Evolutionary conservation across 2,113 vertebrate genomes (phyloP), one percentile per base, ranked within the genome.

Genomic region (Rhea pennata): DNA sequence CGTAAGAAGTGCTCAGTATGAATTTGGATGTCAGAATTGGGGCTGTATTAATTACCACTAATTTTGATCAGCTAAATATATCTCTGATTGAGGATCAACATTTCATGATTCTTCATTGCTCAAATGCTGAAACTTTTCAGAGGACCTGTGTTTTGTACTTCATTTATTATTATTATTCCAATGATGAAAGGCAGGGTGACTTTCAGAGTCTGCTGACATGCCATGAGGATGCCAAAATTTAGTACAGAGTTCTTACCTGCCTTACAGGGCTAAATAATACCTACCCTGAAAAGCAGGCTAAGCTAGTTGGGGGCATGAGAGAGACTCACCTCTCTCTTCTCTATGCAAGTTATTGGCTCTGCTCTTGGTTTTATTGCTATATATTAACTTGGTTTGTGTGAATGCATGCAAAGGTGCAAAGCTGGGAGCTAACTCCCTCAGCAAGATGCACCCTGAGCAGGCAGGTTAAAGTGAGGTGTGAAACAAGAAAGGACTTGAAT

Each of bases 351-450:
- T 70, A 1, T 31, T 77, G 15, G 12, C 10, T 90, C 71, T 74
- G 24, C 10, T 51, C 0, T 46, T 50, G 51, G 5, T 27, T 93
- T 87, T 77, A 4, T 59, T 64, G 67, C 22, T 50, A 19, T 27
- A 81, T 51, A 15, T 2, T 65, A 15, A 7, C 59, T 89, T 88
- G n/a, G 2, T 64, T 20, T 6, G 1, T 40, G 22, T 39, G 39
- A 79, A 12, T 9, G 31, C 0, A 0, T 31, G 16, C 24, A 64
- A 27, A 0, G 2, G 31, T 40, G 5, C 51, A 31, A 53, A 85
- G 29, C 9, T 13, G 15, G 82, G 44, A 83, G 10, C 9, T 80
- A 50, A 58, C 15, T 70, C 7, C 19, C 56, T 39, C 62, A 72
- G 51, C 48, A 53, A 72, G 70, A 24, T n/a, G 36, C 9, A 1